Base-by-base conservation (phyloP, 2,113 vertebrate species). In the Xyliphius kryptos region DNA sequence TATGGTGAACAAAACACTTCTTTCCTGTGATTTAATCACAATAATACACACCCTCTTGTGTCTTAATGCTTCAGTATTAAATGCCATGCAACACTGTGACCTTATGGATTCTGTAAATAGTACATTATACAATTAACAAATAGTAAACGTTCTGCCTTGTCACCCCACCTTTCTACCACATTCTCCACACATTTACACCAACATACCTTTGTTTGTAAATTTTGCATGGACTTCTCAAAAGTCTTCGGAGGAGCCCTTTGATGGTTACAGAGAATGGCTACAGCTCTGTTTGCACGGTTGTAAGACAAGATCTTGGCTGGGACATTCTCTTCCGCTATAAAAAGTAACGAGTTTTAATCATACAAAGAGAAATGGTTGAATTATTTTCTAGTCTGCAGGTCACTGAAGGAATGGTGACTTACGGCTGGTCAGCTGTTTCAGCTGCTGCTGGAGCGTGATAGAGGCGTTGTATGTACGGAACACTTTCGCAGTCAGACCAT, bases 391-490 rank as follows among this genome's bases (percentile, higher is more conserved):
- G 38, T 9, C 16, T 37, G 19, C 5, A 37, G 26, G n/a, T 36
- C 1, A 55, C 3, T 19, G 17, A 17, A 20, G 7, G 2, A 13
- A 3, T n/a, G 8, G 40, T 11, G 1, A 84, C 86, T 82, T 87
- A 98, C 96, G 79, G 48, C 72, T 91, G 9, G 96, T 97, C 78
- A 98, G 92, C 81, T 93, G 88, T 63, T 92, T 94, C 55, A 98
- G 70, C 80, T 98, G 95, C 74, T 96, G 92, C 76, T 98, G 96
- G 83, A 98, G 87, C 55, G 96, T 98, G 85, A 97, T 95, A 57
- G 96, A 98, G 76, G 96, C 96, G 2, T 98, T 98, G 82, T 97
- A 98, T 52, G 96, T 98, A 87, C 96, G 92, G 89, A 98, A 98
- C 69, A 98, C 96, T 89, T 98, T 98, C 76, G 95, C 95, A 20